Percentiles rank a stretch among this genome's conserved stretches.
Evolutionary conservation across 2,888 invertebrate genomes (phyloP).

Genomic region (Mylabris sibirica): DNA sequence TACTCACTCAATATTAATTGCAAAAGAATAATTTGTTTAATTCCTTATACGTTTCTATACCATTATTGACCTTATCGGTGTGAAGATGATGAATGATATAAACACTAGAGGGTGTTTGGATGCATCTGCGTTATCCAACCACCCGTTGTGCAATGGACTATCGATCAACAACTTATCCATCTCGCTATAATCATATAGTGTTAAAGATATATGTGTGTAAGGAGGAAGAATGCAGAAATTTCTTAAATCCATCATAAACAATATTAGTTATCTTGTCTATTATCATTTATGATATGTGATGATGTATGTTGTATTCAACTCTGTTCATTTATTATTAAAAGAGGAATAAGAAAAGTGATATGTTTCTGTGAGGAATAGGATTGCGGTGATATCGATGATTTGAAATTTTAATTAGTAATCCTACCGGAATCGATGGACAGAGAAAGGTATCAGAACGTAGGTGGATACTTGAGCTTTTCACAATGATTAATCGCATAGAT

Average conservation of each 20-base stretch:
- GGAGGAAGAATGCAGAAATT: slow-evolving; percentile 33
- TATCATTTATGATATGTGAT: slow-evolving; percentile 33
- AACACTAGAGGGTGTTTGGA: slow-evolving; percentile 52
- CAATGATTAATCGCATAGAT: slow-evolving; percentile 4
- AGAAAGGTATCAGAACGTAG: background rate
- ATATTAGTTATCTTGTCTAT: slow-evolving; percentile 38
- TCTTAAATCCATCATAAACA: slow-evolving; percentile 20
- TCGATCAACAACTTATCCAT: slow-evolving; percentile 53
- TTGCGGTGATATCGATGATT: background rate
- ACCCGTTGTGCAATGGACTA: slow-evolving; percentile 50
- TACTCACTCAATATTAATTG: background rate
- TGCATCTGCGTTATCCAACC: slow-evolving; percentile 44
- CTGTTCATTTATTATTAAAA: background rate
- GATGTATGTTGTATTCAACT: slow-evolving; percentile 41
- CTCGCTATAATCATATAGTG: slow-evolving; percentile 37
- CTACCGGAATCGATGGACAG: background rate
- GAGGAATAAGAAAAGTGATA: background rate
- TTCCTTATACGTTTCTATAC: slow-evolving; percentile 13
- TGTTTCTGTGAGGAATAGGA: background rate
- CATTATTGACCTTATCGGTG: slow-evolving; percentile 46
- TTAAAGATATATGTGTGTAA: slow-evolving; percentile 3
- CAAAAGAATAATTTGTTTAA: slow-evolving; percentile 7
- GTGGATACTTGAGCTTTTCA: slow-evolving; percentile 7
- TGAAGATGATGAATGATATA: slow-evolving; percentile 54
- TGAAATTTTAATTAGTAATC: slow-evolving; percentile 13